phyloP scores from a whole-genome alignment of 2,888 invertebrate genomes.

The Alitta virens region DNA sequence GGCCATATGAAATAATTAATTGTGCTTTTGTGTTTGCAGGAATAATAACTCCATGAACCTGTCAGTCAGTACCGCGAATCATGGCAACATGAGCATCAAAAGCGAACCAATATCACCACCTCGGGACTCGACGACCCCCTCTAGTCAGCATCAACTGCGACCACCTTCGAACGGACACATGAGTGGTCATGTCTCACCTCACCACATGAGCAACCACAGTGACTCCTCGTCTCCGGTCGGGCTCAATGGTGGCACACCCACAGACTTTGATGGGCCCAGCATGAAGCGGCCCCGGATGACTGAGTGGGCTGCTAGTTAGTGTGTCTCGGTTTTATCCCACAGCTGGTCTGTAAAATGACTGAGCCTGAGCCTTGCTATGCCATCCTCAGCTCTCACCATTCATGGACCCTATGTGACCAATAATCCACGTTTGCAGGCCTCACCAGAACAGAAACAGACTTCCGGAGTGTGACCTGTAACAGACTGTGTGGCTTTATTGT shows the following conservation, averaged over 20 bases:
- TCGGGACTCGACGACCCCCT: constrained; percentile 70
- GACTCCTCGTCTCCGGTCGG: constrained; percentile 60
- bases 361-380: too few relatives aligned
- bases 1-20: too few relatives aligned
- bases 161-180: constrained; percentile 61
- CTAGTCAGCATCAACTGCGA: constrained; percentile 46
- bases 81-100: constrained; percentile 73
- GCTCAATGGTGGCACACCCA: constrained; percentile 32
- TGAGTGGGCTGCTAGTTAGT: constrained; percentile 14
- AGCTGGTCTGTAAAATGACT: too few relatives aligned
- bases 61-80: constrained; percentile 16
- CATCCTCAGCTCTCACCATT: too few relatives aligned
- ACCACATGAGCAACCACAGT: constrained; percentile 52
- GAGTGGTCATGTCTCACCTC: constrained; percentile 46
- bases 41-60: background rate
- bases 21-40: background rate
- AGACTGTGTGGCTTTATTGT: too few relatives aligned
- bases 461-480: too few relatives aligned
- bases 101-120: constrained; percentile 95
- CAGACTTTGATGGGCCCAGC: constrained; percentile 54
- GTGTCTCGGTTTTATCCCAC: background rate
- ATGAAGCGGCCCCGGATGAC: constrained; percentile 81
- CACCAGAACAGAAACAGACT: too few relatives aligned
- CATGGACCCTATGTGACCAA: too few relatives aligned
- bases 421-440: too few relatives aligned